Evolutionary conservation across 2,888 invertebrate species (phyloP).

Genomic region (Dichetophora obliterata): DNA sequence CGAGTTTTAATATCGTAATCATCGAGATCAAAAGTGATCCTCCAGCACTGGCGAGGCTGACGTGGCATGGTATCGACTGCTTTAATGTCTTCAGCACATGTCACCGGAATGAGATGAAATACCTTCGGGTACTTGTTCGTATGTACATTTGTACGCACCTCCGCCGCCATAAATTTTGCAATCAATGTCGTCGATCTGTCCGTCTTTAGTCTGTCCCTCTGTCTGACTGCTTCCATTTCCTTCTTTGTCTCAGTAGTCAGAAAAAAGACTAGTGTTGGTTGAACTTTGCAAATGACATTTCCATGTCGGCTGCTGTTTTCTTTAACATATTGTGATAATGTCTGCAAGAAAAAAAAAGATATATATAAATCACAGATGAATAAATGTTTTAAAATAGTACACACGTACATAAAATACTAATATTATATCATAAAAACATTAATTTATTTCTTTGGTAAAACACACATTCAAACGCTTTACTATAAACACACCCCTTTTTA

Average conservation of each 20-base stretch:
- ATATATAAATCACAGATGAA: too few relatives aligned
- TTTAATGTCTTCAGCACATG: constrained; percentile 48
- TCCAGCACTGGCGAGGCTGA: constrained; percentile 5
- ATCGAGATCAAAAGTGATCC: constrained; percentile 5
- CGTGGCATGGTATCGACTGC: constrained; percentile 6
- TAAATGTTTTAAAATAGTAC: too few relatives aligned
- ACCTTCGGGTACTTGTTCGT: constrained; percentile 4
- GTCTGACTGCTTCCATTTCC: constrained; percentile 12
- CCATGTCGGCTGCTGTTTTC: constrained; percentile 29
- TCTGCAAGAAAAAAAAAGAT: too few relatives aligned
- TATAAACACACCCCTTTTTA: too few relatives aligned
- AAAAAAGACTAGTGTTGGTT: constrained; percentile 2
- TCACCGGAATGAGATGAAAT: constrained; percentile 27
- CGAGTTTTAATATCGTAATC: constrained; percentile 3
- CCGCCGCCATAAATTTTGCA: constrained; percentile 41
- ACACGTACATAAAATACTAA: too few relatives aligned
- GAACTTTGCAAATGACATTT: constrained; percentile 27
- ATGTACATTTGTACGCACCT: neutral
- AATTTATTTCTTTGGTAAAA: too few relatives aligned
- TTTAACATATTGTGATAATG: too few relatives aligned
- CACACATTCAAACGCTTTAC: too few relatives aligned
- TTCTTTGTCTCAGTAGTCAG: neutral
- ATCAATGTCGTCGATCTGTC: constrained; percentile 6
- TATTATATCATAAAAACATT: too few relatives aligned
- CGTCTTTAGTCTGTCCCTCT: neutral